Evolutionary conservation across 2,113 vertebrate species (phyloP).

Genomic region (Pterocles gutturalis): DNA sequence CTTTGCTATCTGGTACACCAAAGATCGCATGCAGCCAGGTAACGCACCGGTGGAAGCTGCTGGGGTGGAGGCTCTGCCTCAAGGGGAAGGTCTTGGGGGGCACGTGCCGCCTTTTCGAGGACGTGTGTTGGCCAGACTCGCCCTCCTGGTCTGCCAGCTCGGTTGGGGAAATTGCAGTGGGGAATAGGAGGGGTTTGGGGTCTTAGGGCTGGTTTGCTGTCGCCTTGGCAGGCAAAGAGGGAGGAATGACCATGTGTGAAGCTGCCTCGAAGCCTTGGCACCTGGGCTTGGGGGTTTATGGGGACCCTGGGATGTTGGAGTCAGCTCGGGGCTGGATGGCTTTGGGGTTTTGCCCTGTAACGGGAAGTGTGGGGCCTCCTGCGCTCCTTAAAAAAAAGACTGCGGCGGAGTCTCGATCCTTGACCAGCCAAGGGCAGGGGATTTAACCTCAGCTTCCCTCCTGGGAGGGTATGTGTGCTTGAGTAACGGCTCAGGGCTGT

Average conservation of each 20-base stretch:
- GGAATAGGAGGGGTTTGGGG: not conserved
- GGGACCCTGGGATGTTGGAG: not conserved
- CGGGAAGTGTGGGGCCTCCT: accelerated
- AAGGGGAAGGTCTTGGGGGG: accelerated
- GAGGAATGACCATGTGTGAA: accelerated
- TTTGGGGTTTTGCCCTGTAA: not conserved
- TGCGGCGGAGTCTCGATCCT: accelerated
- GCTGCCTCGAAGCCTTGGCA: too few species aligned
- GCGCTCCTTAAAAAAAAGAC: accelerated
- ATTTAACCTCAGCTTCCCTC: not conserved
- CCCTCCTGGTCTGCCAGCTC: not conserved
- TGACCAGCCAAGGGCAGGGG: too few species aligned
- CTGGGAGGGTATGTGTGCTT: not conserved
- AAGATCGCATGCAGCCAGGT: constrained; percentile 94
- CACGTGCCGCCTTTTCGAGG: not conserved
- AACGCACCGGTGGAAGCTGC: not conserved
- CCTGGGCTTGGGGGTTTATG: accelerated
- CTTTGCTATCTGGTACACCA: constrained; percentile 95
- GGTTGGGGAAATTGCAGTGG: accelerated
- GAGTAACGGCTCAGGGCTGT: not conserved
- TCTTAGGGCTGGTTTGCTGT: not conserved
- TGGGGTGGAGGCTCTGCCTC: not conserved
- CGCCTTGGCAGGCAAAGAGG: accelerated
- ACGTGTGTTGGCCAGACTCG: accelerated
- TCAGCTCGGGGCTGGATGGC: accelerated